phyloP scores from a whole-genome alignment of 2,888 invertebrate species.

The Branchinecta sandiegonensis region DNA sequence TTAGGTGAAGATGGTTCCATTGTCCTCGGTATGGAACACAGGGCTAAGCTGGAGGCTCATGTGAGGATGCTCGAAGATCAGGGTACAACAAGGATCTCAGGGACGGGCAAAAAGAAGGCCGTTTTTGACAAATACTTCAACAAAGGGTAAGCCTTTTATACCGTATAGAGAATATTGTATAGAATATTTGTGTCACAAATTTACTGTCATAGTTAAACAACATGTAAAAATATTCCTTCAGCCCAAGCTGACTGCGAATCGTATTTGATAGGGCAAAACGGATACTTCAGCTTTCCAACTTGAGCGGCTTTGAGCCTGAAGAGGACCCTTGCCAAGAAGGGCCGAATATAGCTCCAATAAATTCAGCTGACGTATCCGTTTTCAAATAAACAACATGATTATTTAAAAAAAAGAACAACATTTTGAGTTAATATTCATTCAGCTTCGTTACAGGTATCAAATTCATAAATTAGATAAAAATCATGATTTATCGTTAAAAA shows the following conservation, averaged over 20 bases:
- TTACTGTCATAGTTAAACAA: not conserved
- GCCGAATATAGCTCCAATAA: too few species aligned
- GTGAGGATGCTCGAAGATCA: conserved; percentile 62
- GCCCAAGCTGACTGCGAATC: too few species aligned
- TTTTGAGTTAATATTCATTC: too few species aligned
- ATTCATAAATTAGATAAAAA: too few species aligned
- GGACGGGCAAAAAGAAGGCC: conserved; percentile 71
- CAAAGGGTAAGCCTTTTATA: conserved; percentile 44
- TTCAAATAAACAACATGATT: not conserved
- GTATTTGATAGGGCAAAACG: too few species aligned
- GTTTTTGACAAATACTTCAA: conserved; percentile 87
- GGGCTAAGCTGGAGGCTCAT: conserved; percentile 68
- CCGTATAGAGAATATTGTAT: not conserved
- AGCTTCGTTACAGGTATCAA: too few species aligned
- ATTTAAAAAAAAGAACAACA: not conserved
- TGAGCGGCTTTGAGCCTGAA: too few species aligned
- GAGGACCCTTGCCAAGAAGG: too few species aligned
- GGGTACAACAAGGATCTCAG: conserved; percentile 68
- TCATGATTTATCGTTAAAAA: too few species aligned
- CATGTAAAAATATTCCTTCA: too few species aligned
- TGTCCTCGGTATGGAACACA: conserved; percentile 75
- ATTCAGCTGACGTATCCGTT: too few species aligned
- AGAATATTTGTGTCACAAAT: not conserved
- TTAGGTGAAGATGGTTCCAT: conserved; percentile 53
- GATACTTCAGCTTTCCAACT: too few species aligned